Conservation (phyloP, 2,113 vertebrate genomes). For the Myodes glareolus region DNA sequence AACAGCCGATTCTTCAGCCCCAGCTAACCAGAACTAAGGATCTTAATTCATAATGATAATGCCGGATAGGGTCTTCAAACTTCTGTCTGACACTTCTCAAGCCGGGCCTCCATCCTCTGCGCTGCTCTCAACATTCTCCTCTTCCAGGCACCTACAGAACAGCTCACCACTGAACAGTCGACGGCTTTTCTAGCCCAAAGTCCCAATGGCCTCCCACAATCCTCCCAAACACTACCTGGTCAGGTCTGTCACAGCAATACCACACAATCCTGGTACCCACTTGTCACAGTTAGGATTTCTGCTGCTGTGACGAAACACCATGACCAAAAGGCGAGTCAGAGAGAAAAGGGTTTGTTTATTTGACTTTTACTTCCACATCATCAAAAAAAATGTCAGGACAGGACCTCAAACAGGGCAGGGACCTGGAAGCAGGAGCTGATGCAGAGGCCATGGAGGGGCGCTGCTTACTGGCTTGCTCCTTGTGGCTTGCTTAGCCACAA, state of each 20-base stretch:
- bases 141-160: neutral
- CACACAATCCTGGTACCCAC: no score
- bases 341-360: neutral
- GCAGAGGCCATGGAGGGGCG: neutral
- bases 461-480: neutral
- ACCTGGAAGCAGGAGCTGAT: neutral
- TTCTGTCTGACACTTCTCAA: neutral
- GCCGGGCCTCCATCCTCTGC: no score
- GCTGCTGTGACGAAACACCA: neutral
- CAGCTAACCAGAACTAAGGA: neutral
- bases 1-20: neutral
- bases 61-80: neutral
- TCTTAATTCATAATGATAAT: neutral
- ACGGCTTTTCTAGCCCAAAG: neutral
- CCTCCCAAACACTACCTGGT: neutral
- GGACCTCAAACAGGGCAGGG: neutral
- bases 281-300: neutral
- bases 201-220: neutral
- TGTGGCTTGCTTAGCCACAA: neutral
- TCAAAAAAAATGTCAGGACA: neutral
- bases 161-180: neutral
- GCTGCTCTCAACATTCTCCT: neutral
- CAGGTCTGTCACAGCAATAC: neutral
- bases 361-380: neutral
- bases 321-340: neutral